phyloP scores from a whole-genome alignment of 2,888 invertebrate genomes.

The Escarpia spicata region DNA sequence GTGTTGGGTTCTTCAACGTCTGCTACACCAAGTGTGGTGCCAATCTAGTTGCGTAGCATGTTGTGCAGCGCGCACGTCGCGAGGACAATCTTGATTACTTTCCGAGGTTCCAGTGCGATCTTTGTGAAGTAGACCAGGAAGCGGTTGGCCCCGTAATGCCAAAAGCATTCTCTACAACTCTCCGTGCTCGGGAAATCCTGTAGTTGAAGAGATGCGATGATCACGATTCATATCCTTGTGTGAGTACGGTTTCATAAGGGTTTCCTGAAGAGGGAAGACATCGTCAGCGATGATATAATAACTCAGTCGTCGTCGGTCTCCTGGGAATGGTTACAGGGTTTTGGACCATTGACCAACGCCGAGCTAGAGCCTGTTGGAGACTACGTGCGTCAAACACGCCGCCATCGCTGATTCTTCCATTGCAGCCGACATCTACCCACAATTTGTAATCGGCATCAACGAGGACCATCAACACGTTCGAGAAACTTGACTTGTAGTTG shows the following conservation, averaged over 20 bases:
- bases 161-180: conserved; percentile 25
- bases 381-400: conserved; percentile 35
- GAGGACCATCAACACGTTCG: conserved; percentile 29
- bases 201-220: conserved; percentile 24
- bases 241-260: conserved; percentile 42
- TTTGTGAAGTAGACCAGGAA: background rate
- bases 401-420: conserved; percentile 37
- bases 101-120: background rate
- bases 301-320: too few relatives aligned
- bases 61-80: background rate
- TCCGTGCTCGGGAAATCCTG: conserved; percentile 29
- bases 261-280: conserved; percentile 34
- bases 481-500: conserved; percentile 24
- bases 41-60: background rate
- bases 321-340: too few relatives aligned
- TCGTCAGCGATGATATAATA: too few relatives aligned
- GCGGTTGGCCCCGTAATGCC: background rate
- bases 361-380: conserved; percentile 17
- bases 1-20: conserved; percentile 1
- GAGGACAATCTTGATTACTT: too few relatives aligned
- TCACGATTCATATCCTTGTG: background rate
- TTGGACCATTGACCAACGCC: too few relatives aligned
- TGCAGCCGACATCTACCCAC: conserved; percentile 33
- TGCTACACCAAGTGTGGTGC: background rate
- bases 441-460: conserved; percentile 31